Evolutionary conservation across 2,888 invertebrate species (phyloP), one percentile per base, ranked within the genome.

Genomic region (Agrilus mali): DNA sequence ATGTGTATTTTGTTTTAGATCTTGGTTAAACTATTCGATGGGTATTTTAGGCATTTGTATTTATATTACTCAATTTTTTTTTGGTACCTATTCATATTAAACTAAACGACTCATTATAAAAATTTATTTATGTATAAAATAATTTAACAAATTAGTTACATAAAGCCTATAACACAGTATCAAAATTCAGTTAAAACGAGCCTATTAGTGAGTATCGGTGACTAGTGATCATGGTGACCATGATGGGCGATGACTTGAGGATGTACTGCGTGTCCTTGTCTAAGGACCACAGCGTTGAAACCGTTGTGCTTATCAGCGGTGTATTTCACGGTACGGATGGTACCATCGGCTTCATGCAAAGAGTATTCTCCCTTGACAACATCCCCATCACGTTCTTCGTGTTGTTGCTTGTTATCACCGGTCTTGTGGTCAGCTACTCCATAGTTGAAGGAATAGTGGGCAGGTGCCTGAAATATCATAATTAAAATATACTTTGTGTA

Each of bases 241-340:
- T 27, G 27, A 27, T 27, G 27, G 27, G 27, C 27, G 27, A 27
- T 27, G 10, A 27, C 10, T 27, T 27, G 27, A 10, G 75, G 75
- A 59, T 75, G 75, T 1, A 70, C 70, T 14, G 77, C 73, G 55
- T 80, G 80, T 38, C 78, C 80, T n/a, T 58, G 55, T 47, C 63
- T 55, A 27, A 61, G 58, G 8, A 64, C 63, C n/a, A 63, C 56
- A 2, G 63, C 63, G 45, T 63, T 63, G 51, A 63, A 75, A 66
- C 75, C 75, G 49, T 69, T 71, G 46, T 70, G 68, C 48, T 74
- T 73, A 58, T 77, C 75, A 47, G 76, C 75, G 47, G 68, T 66
- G 63, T 73, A 73, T 43, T 70, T 66, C 44, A 73, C 72, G 50
- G 68, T 67, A 52, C 73, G 70, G 37, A 68, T 62, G 52, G 67